Conservation (phyloP, 2,113 vertebrate genomes). For the Eira barbara region DNA sequence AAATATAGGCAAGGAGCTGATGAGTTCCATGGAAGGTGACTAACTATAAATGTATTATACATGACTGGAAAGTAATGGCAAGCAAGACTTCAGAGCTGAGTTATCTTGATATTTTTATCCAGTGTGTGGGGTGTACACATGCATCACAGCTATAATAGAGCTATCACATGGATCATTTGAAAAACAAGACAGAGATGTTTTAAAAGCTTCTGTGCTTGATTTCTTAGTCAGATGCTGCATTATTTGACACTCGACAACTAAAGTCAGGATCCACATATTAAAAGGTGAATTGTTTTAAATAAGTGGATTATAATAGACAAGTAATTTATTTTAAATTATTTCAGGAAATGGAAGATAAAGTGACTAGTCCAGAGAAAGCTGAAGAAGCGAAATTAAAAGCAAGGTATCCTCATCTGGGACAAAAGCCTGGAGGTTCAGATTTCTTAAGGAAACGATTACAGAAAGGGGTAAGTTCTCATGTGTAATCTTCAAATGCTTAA, state of each 20-base stretch:
- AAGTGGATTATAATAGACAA: slow-evolving; percentile 32
- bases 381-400: slow-evolving; percentile 98
- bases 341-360: slow-evolving; percentile 94
- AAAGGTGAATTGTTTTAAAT: slow-evolving; percentile 58
- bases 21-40: slow-evolving; percentile 63
- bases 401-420: slow-evolving; percentile 95
- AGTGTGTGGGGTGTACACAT: slow-evolving; percentile 71
- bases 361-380: slow-evolving; percentile 94
- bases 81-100: slow-evolving; percentile 69
- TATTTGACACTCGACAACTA: slow-evolving; percentile 26
- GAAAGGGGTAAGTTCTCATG: slow-evolving; percentile 92
- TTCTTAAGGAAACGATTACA: slow-evolving; percentile 97
- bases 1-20: slow-evolving; percentile 57
- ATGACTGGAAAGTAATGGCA: slow-evolving; percentile 62
- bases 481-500: neutral
- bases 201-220: slow-evolving; percentile 46
- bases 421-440: slow-evolving; percentile 96
- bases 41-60: slow-evolving; percentile 64
- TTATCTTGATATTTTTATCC: slow-evolving; percentile 69
- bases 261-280: slow-evolving; percentile 15
- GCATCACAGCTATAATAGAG: slow-evolving; percentile 61
- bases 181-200: slow-evolving; percentile 58
- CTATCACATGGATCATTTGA: slow-evolving; percentile 63
- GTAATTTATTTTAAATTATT: slow-evolving; percentile 66
- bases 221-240: slow-evolving; percentile 55